These are phyloP conservation scores for Thysanoteuthis rhombus DNA, from an alignment of 2,888 invertebrate species.

Conservation along the genomic window DNA sequence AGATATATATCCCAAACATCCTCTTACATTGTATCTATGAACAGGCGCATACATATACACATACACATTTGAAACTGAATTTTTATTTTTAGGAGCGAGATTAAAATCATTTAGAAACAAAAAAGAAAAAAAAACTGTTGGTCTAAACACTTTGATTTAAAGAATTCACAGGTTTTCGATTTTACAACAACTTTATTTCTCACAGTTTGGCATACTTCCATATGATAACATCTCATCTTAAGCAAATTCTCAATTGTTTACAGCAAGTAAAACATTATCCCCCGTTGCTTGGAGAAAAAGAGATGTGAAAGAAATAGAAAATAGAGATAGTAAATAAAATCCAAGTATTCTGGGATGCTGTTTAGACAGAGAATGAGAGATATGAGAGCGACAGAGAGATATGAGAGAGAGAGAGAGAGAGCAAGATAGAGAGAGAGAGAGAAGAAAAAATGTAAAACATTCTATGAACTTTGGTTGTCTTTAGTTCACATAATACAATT, in stretches of 20 bases:
- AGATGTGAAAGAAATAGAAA: neutral
- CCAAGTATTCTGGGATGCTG: neutral
- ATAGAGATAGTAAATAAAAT: neutral
- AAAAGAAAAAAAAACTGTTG: neutral
- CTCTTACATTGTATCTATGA: neutral
- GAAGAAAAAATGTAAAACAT: neutral
- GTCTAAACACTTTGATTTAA: neutral
- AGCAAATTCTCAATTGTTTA: conserved; percentile 29
- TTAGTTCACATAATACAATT: neutral
- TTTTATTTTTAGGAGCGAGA: neutral
- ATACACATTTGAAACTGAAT: neutral
- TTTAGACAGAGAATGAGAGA: neutral
- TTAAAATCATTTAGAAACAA: neutral
- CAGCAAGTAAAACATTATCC: neutral
- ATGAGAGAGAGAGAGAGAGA: neutral
- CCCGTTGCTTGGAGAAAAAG: neutral
- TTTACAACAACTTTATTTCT: conserved; percentile 25
- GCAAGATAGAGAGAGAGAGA: neutral
- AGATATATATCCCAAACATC: neutral
- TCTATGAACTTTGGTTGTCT: neutral
- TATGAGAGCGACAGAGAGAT: too few species aligned
- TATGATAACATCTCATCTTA: conserved; percentile 19
- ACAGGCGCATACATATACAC: too few species aligned
- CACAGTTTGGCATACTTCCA: conserved; percentile 18
- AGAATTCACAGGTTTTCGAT: neutral